A percentile compares a stretch with the other conserved stretches of the same genome.
phyloP scores from a whole-genome alignment of 2,888 invertebrate species.

The Automeris io region DNA sequence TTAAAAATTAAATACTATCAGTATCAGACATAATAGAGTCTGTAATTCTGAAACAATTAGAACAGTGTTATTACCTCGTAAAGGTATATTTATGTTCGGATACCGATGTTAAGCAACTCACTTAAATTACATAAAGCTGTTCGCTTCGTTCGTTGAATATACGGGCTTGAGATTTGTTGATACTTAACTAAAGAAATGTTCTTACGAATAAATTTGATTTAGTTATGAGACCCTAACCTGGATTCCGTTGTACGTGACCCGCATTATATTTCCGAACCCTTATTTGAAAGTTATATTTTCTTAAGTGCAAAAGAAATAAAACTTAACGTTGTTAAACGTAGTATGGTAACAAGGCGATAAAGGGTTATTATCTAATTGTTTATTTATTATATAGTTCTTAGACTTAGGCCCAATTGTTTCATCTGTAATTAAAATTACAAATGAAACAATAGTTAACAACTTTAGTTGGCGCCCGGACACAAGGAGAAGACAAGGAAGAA shows the following conservation, averaged over 20 bases:
- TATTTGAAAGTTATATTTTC: constrained; percentile 16
- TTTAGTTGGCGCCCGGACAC: too few species aligned
- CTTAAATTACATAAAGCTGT: neutral
- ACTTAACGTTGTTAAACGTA: constrained; percentile 4
- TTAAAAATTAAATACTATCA: too few species aligned
- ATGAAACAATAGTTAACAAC: too few species aligned
- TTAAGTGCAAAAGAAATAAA: constrained; percentile 11
- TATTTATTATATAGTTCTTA: neutral
- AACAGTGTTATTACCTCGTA: neutral
- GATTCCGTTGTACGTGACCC: constrained; percentile 44
- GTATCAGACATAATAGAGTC: too few species aligned
- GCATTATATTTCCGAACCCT: constrained; percentile 40
- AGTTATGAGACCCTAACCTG: constrained; percentile 53
- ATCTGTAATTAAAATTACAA: too few species aligned
- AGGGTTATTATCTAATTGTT: too few species aligned
- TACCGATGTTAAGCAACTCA: neutral
- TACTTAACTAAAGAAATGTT: constrained; percentile 28
- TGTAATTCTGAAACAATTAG: too few species aligned
- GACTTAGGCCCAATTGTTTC: too few species aligned
- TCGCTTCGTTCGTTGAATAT: constrained; percentile 3
- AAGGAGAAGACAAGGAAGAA: too few species aligned
- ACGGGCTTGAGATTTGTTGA: constrained; percentile 19
- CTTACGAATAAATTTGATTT: constrained; percentile 57
- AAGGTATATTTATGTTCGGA: too few species aligned
- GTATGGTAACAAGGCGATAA: constrained; percentile 1